Evolutionary conservation across 2,113 vertebrate species (phyloP).

Genomic region (Hypanus sabinus): DNA sequence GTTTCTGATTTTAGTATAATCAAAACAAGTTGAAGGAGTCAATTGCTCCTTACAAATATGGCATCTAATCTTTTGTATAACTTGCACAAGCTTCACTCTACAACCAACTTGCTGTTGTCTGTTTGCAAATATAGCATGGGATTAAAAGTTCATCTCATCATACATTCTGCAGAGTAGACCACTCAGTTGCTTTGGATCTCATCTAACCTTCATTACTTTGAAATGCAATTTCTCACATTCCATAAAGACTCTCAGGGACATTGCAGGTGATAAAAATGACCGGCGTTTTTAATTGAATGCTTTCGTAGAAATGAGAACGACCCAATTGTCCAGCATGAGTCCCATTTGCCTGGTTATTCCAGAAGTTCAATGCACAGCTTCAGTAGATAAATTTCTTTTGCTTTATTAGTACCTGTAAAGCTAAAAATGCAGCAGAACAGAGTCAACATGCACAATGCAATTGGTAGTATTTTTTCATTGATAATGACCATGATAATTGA

Average conservation of each 20-base stretch:
- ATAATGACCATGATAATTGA: slow-evolving; percentile 18
- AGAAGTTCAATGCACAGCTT: not conserved
- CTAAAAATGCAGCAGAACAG: not conserved
- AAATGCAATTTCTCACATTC: not conserved
- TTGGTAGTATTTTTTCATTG: not conserved
- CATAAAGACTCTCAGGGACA: not conserved
- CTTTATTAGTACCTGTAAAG: not conserved
- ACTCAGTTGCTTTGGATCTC: not conserved
- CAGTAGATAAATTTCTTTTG: not conserved
- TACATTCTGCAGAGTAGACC: too few species aligned
- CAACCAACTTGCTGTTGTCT: too few species aligned
- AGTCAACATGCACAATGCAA: not conserved
- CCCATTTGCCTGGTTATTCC: not conserved
- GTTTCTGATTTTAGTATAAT: not conserved
- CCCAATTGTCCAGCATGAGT: not conserved
- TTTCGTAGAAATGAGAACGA: not conserved
- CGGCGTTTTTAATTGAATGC: not conserved
- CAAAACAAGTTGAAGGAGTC: not conserved
- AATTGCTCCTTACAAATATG: not conserved
- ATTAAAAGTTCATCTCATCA: not conserved
- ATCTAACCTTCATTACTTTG: not conserved
- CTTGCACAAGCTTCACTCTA: not conserved
- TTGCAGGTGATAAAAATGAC: not conserved
- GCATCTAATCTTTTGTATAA: not conserved
- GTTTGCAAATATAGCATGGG: not conserved